phyloP scores from a whole-genome alignment of 2,888 invertebrate species.

The Amiota minor region DNA sequence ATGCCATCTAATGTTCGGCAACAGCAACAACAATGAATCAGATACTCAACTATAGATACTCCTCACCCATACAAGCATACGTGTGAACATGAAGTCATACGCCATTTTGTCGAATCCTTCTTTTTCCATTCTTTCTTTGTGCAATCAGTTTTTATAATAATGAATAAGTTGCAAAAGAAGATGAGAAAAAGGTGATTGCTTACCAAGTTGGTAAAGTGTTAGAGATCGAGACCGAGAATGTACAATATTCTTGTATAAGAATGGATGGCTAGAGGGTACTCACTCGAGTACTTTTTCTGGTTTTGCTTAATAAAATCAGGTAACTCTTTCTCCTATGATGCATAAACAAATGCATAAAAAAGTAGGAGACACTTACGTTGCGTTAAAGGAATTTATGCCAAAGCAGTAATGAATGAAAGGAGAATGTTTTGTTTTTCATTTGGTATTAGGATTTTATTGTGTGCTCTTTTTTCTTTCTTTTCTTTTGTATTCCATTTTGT shows the following conservation, averaged over 20 bases:
- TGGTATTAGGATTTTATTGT: not conserved
- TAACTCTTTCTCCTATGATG: not conserved
- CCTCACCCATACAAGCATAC: conserved; percentile 20
- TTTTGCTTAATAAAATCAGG: conserved; percentile 22
- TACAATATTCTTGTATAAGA: not conserved
- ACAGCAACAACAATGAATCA: not conserved
- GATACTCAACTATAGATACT: conserved; percentile 17
- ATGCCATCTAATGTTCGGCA: not conserved
- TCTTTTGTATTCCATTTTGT: conserved; percentile 23
- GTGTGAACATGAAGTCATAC: conserved; percentile 31
- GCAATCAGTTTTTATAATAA: conserved; percentile 34
- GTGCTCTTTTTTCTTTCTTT: conserved; percentile 24
- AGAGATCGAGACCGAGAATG: not conserved
- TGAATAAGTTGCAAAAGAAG: too few relatives aligned
- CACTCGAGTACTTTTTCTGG: conserved; percentile 10
- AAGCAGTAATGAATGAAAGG: conserved; percentile 36
- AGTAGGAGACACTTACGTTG: not conserved
- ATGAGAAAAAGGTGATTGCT: conserved; percentile 16
- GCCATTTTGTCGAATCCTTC: conserved; percentile 26
- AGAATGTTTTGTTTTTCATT: conserved; percentile 35
- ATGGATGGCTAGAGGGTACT: not conserved
- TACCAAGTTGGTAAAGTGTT: conserved; percentile 11
- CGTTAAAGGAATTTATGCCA: conserved; percentile 39
- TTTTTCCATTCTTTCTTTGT: not conserved
- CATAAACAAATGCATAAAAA: conserved; percentile 14